Percentiles rank a stretch among this genome's conserved stretches.
These are phyloP conservation scores for Scyliorhinus canicula DNA, from an alignment of 2,797 vertebrate genomes.

Conservation along the genomic window DNA sequence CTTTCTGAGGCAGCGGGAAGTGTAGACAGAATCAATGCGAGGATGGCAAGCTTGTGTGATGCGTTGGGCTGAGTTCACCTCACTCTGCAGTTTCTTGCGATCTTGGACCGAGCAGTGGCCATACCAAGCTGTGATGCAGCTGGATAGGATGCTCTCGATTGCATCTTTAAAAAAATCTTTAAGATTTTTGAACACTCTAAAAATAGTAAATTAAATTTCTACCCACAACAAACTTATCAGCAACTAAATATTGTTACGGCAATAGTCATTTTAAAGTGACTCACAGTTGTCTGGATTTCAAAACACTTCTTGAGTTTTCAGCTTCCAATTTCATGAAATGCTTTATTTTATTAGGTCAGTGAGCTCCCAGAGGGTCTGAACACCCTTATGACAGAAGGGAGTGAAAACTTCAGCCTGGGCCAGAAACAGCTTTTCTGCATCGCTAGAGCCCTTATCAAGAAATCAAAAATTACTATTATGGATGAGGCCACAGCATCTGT, in stretches of 20 bases:
- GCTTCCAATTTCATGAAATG: constrained; percentile 8
- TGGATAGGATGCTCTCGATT: too few relatives aligned
- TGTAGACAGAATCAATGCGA: too few relatives aligned
- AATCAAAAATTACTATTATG: constrained; percentile 57
- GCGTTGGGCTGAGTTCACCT: too few relatives aligned
- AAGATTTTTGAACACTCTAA: neutral
- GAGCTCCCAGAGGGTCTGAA: constrained; percentile 12
- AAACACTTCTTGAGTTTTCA: constrained; percentile 13
- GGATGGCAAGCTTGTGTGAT: too few relatives aligned
- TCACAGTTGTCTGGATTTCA: neutral
- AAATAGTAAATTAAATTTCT: neutral
- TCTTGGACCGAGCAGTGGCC: too few relatives aligned
- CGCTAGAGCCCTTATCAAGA: constrained; percentile 53
- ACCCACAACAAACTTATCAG: neutral
- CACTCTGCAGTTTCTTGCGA: too few relatives aligned
- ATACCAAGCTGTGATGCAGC: too few relatives aligned
- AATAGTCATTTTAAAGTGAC: neutral
- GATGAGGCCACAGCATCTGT: constrained; percentile 56
- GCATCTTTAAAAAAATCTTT: too few relatives aligned
- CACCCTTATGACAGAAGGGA: constrained; percentile 14
- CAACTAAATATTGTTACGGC: neutral
- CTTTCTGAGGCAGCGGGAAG: too few relatives aligned
- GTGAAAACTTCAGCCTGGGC: constrained; percentile 47
- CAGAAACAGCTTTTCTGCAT: constrained; percentile 59
- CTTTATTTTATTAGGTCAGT: constrained; percentile 30